Conservation (phyloP, 2,888 invertebrate genomes). For the Cantharis rufa region DNA sequence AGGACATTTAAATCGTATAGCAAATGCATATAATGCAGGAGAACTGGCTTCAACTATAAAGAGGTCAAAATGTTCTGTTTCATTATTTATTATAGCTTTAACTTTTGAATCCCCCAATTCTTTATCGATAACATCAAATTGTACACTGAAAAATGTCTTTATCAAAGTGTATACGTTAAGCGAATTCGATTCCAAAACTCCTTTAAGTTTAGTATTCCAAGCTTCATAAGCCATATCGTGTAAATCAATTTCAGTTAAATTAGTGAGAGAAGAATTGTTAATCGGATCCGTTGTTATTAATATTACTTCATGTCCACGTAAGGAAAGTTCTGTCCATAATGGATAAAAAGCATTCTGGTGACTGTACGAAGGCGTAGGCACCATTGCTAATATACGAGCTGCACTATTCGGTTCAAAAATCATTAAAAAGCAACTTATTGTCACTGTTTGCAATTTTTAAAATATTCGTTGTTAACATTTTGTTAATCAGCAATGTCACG, state of each 20-base stretch:
- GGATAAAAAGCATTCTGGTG: constrained; percentile 57
- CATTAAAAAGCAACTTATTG: not conserved
- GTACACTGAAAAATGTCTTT: accelerated
- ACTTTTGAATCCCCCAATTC: not conserved
- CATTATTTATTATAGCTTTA: not conserved
- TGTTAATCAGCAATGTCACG: too few species aligned
- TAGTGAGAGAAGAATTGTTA: constrained; percentile 47
- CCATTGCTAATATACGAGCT: constrained; percentile 54
- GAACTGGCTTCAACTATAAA: not conserved
- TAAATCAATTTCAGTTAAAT: constrained; percentile 53
- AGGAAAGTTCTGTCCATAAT: constrained; percentile 54
- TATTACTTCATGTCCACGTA: constrained; percentile 57
- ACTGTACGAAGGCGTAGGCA: constrained; percentile 56
- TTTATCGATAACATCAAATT: not conserved
- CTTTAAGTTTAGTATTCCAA: not conserved
- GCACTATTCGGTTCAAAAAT: not conserved
- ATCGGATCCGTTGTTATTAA: constrained; percentile 55
- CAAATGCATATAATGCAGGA: not conserved
- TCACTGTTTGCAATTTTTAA: not conserved
- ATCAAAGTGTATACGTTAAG: not conserved
- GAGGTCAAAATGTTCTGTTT: not conserved
- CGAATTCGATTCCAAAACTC: not conserved
- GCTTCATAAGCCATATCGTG: not conserved
- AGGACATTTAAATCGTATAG: not conserved
- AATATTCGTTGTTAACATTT: not conserved